Conservation (phyloP, 2,888 invertebrate genomes). For the Matsumyia berberina region DNA sequence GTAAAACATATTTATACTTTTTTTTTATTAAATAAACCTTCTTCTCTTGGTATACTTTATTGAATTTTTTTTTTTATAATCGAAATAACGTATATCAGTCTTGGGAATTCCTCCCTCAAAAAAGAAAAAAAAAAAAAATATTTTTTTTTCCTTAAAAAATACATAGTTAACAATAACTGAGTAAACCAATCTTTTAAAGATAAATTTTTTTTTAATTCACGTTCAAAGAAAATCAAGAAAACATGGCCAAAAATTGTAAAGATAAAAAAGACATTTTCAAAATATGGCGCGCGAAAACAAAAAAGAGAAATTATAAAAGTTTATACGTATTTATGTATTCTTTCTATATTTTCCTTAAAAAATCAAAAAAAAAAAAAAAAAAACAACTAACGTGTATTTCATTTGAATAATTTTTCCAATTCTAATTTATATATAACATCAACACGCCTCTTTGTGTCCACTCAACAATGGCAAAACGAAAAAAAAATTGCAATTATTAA, state of each 20-base stretch:
- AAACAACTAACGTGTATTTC: slow-evolving; percentile 69
- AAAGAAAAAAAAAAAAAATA: no score
- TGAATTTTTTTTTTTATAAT: slow-evolving; percentile 2
- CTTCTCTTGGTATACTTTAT: slow-evolving; percentile 25
- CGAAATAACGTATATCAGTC: slow-evolving; percentile 66
- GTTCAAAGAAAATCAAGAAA: slow-evolving; percentile 30
- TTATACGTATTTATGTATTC: slow-evolving; percentile 65
- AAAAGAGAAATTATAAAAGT: slow-evolving; percentile 71
- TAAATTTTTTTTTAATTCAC: slow-evolving; percentile 35
- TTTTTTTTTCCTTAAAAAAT: slow-evolving; percentile 6
- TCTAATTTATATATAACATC: slow-evolving; percentile 61
- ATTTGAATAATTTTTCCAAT: slow-evolving; percentile 74
- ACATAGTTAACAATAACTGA: slow-evolving; percentile 23
- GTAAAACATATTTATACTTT: background rate
- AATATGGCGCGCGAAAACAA: slow-evolving; percentile 71
- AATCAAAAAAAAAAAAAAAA: slow-evolving; percentile 15
- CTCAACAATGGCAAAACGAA: slow-evolving; percentile 47
- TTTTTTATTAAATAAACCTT: slow-evolving; percentile 4
- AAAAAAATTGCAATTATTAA: slow-evolving; percentile 49
- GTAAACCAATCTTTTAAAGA: slow-evolving; percentile 26
- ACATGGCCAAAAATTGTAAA: slow-evolving; percentile 69
- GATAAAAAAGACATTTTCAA: slow-evolving; percentile 28
- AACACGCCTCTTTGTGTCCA: slow-evolving; percentile 57
- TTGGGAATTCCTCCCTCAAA: slow-evolving; percentile 78
- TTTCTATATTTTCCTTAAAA: slow-evolving; percentile 58